Conservation (phyloP, 2,888 invertebrate genomes). For the Oligia fasciuncula region DNA sequence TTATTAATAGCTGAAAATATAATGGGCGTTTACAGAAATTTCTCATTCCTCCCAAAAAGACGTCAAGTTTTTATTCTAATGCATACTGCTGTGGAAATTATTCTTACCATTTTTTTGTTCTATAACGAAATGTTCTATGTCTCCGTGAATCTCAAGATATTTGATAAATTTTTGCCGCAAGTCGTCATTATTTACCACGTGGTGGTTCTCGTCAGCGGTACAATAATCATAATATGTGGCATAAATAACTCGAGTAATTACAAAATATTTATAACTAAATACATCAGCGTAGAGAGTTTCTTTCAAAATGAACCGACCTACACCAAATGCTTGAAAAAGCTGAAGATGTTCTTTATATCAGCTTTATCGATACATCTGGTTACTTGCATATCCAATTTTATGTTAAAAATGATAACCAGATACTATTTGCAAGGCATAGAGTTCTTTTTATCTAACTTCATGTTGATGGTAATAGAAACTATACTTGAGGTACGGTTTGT, state of each 20-base stretch:
- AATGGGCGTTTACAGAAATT: constrained; percentile 45
- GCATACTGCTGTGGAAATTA: constrained; percentile 12
- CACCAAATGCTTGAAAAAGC: not conserved
- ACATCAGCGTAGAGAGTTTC: not conserved
- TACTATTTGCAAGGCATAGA: not conserved
- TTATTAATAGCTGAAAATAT: constrained; percentile 26
- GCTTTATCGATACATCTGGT: not conserved
- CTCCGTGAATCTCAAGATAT: fast-evolving
- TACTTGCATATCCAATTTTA: not conserved
- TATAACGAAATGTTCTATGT: not conserved
- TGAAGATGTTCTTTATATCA: not conserved
- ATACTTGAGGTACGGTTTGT: constrained; percentile 17
- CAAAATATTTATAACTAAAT: constrained; percentile 14
- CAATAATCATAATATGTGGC: not conserved
- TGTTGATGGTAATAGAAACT: constrained; percentile 3
- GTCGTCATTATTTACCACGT: not conserved
- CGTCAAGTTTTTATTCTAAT: not conserved
- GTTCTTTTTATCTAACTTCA: not conserved
- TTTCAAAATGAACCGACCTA: constrained; percentile 2
- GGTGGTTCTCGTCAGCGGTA: not conserved
- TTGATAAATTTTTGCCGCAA: too few relatives aligned
- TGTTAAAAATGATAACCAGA: constrained; percentile 11
- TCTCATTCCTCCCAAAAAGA: constrained; percentile 9
- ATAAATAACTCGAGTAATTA: constrained; percentile 7
- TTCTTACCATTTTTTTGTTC: not conserved